Conservation (phyloP, 2,797 vertebrate species). For the Lindbergichthys nudifrons region DNA sequence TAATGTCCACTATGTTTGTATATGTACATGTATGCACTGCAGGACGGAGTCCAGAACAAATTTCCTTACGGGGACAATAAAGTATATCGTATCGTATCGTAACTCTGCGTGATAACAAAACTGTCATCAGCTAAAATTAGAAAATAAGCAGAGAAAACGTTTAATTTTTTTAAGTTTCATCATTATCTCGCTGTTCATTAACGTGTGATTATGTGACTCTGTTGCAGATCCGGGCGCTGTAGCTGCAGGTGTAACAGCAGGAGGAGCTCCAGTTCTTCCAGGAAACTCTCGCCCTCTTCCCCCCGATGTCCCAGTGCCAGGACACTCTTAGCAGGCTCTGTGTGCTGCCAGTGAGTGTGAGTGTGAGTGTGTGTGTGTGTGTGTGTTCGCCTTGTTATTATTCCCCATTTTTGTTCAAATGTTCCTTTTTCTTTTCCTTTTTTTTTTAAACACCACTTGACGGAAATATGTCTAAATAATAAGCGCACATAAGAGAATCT, state of each 20-base stretch:
- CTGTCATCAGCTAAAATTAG: background rate
- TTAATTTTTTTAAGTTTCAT: background rate
- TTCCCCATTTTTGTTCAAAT: background rate
- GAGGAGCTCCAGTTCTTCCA: constrained; percentile 39
- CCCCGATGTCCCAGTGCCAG: constrained; percentile 56
- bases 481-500: constrained; percentile 14
- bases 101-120: background rate
- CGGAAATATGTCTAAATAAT: background rate
- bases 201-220: constrained; percentile 5
- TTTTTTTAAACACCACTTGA: constrained; percentile 2
- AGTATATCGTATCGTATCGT: too few species aligned
- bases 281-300: constrained; percentile 61
- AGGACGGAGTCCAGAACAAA: too few species aligned
- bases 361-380: constrained; percentile 18
- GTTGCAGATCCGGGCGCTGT: constrained; percentile 48
- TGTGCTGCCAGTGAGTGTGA: constrained; percentile 8
- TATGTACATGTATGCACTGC: too few species aligned
- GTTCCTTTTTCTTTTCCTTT: constrained; percentile 1
- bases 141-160: background rate
- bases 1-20: too few species aligned
- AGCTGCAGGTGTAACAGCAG: background rate
- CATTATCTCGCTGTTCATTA: background rate
- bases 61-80: too few species aligned
- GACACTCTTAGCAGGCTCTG: constrained; percentile 69
- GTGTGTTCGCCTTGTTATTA: constrained; percentile 24